Evolutionary conservation across 1,140 invertebrate species (phyloP).

Genomic region (Leucophenga varia): DNA sequence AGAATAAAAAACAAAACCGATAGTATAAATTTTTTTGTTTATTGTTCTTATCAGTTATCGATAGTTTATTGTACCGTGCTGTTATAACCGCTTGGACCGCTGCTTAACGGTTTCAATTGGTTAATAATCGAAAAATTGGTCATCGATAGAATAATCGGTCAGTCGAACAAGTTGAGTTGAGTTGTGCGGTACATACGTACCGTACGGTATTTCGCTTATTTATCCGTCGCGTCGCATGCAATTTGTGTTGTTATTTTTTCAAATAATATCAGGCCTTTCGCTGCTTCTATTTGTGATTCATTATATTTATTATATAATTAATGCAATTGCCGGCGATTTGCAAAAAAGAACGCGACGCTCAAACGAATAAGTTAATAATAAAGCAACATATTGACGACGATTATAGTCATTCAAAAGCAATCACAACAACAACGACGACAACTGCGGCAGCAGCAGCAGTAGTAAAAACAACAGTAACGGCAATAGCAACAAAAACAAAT

Average conservation of each 20-base stretch:
- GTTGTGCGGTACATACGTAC: no score
- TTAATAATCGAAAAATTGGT: no score
- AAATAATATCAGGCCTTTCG: slow-evolving; percentile 46
- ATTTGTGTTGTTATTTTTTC: slow-evolving; percentile 47
- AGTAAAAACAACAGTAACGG: slow-evolving; percentile 2
- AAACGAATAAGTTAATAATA: neutral
- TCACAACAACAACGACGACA: slow-evolving; percentile 7
- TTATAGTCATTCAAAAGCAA: no score
- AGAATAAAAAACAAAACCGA: no score
- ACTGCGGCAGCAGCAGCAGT: neutral
- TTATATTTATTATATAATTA: slow-evolving; percentile 55
- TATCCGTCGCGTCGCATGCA: slow-evolving; percentile 40
- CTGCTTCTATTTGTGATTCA: slow-evolving; percentile 51
- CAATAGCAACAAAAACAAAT: slow-evolving; percentile 13
- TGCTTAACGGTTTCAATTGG: no score
- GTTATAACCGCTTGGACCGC: no score
- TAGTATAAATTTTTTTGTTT: no score
- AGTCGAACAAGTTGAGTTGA: slow-evolving; percentile 3
- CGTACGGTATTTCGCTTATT: slow-evolving; percentile 4
- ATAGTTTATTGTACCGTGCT: no score
- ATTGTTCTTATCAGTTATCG: no score
- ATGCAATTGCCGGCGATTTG: slow-evolving; percentile 40
- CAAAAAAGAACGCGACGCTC: slow-evolving; percentile 6
- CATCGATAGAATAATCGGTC: no score
- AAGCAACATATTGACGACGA: neutral